phyloP scores from a whole-genome alignment of 2,888 invertebrate species.

The Minunthozetes semirufus region DNA sequence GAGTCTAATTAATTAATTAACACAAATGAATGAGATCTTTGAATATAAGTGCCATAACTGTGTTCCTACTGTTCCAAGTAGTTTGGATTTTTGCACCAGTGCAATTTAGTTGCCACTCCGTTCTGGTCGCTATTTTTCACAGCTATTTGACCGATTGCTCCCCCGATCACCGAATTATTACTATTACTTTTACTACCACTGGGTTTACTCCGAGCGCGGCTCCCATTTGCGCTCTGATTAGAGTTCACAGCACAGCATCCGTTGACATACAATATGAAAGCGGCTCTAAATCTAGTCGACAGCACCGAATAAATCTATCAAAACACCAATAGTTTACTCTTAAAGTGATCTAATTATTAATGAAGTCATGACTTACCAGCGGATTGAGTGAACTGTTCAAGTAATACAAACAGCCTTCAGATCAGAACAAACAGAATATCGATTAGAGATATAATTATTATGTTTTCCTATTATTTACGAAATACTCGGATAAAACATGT shows the following conservation, averaged over 20 bases:
- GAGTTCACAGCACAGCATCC: constrained; percentile 29
- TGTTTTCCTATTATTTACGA: neutral
- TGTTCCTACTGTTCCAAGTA: neutral
- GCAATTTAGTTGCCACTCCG: constrained; percentile 28
- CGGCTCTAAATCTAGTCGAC: constrained; percentile 45
- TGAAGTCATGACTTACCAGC: constrained; percentile 28
- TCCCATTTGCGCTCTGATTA: neutral
- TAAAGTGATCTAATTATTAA: neutral
- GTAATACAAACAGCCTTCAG: constrained; percentile 34
- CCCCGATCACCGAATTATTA: constrained; percentile 23
- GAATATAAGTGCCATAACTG: neutral
- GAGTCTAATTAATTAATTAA: neutral
- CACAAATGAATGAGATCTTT: neutral
- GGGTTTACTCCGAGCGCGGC: neutral
- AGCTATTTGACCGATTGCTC: neutral
- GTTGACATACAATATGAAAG: constrained; percentile 40
- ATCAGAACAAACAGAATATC: neutral
- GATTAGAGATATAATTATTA: neutral
- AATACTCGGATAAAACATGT: too few relatives aligned
- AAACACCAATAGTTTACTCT: too few relatives aligned
- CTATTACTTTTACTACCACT: constrained; percentile 32
- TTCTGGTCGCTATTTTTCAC: neutral
- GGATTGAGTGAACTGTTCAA: constrained; percentile 36
- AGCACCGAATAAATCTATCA: constrained; percentile 42
- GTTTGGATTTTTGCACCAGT: constrained; percentile 31